Percentiles rank a stretch among this genome's conserved stretches.
These are phyloP conservation scores for Decapterus maruadsi DNA, from an alignment of 2,797 vertebrate genomes.

Conservation along the genomic window DNA sequence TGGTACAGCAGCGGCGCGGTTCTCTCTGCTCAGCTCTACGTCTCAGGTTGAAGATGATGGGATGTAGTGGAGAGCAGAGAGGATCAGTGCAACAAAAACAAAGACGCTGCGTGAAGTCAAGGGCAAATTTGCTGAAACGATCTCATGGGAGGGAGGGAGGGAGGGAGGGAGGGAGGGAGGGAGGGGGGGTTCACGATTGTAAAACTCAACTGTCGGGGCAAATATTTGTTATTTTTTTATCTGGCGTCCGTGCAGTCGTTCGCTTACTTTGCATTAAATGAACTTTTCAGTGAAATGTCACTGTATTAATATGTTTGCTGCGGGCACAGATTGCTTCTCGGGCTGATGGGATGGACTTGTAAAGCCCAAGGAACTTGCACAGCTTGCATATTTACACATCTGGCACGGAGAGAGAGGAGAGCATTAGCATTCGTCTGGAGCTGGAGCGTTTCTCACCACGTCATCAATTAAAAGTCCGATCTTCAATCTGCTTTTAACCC, in stretches of 20 bases:
- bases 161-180: background rate
- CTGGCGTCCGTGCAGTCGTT: background rate
- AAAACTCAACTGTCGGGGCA: slow-evolving; percentile 10
- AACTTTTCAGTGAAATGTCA: slow-evolving; percentile 30
- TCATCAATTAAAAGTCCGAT: background rate
- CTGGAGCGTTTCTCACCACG: background rate
- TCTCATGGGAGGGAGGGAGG: background rate
- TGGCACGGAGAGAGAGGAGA: background rate
- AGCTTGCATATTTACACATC: background rate
- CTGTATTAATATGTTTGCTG: slow-evolving; percentile 12
- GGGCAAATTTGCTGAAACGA: background rate
- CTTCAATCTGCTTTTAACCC: background rate
- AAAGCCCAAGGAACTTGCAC: background rate
- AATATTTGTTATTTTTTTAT: slow-evolving; percentile 34
- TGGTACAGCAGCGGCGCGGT: background rate
- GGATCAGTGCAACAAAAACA: background rate
- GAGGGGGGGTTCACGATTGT: slow-evolving; percentile 2
- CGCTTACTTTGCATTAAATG: slow-evolving; percentile 17
- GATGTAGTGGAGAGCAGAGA: background rate
- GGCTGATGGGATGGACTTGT: background rate
- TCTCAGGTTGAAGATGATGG: background rate
- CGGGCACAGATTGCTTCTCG: slow-evolving; percentile 14
- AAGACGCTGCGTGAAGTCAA: background rate
- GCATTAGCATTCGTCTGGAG: background rate
- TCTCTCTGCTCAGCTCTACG: background rate